phyloP scores from a whole-genome alignment of 2,888 invertebrate genomes.

The Sinhomidia bicolor region DNA sequence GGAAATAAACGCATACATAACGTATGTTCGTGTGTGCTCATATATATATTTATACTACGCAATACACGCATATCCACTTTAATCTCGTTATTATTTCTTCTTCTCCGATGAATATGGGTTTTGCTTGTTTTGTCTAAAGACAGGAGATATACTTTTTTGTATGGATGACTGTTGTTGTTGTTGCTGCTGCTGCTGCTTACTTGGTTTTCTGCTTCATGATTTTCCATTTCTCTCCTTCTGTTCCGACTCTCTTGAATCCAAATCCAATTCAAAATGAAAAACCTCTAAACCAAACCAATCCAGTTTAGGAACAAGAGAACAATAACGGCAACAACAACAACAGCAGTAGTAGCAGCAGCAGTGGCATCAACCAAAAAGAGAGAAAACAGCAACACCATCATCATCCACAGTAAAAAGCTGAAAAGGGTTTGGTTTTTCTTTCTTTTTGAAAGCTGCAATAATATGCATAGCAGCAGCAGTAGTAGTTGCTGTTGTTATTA shows the following conservation, averaged over 20 bases:
- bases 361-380: not conserved
- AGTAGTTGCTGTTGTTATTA: too few relatives aligned
- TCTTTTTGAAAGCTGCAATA: conserved; percentile 17
- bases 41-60: too few relatives aligned
- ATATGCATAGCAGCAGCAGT: not conserved
- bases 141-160: conserved; percentile 5
- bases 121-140: conserved; percentile 5
- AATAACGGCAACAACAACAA: not conserved
- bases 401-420: not conserved
- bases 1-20: not conserved
- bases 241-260: not conserved
- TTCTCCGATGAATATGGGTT: not conserved
- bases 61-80: not conserved
- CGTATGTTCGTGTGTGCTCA: too few relatives aligned
- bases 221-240: not conserved
- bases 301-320: conserved; percentile 4
- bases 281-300: conserved; percentile 3
- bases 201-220: conserved; percentile 12
- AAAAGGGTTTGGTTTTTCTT: not conserved
- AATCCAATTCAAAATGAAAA: conserved; percentile 34
- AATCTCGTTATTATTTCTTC: not conserved
- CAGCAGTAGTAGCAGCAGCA: conserved; percentile 4
- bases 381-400: not conserved
- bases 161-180: not conserved
- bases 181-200: too few relatives aligned